Evolutionary conservation across 2,113 vertebrate species (phyloP).

Genomic region (Plestiodon gilberti): DNA sequence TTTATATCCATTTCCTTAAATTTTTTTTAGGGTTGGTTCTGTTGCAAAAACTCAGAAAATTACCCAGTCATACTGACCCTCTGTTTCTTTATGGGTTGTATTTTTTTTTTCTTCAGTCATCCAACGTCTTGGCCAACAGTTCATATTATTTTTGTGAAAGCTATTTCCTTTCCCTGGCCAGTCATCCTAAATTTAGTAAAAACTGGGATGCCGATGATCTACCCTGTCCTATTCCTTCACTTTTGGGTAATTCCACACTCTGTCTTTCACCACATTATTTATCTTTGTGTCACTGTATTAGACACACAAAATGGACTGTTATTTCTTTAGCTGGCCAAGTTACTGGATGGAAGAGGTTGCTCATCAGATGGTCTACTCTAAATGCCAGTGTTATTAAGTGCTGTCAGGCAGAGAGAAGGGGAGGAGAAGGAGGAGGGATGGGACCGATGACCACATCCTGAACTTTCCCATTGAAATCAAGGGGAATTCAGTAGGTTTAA

Average conservation of each 20-base stretch:
- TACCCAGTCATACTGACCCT: constrained; percentile 35
- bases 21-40: background rate
- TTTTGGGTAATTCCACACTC: constrained; percentile 50
- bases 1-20: background rate
- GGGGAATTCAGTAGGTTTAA: background rate
- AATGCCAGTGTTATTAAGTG: constrained; percentile 37
- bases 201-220: constrained; percentile 46
- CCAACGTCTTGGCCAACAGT: constrained; percentile 56
- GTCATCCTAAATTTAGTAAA: constrained; percentile 65
- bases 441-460: background rate
- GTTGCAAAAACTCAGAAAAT: constrained; percentile 49
- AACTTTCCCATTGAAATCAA: constrained; percentile 4
- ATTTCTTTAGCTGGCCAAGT: constrained; percentile 37
- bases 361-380: constrained; percentile 37
- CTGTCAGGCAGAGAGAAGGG: constrained; percentile 23
- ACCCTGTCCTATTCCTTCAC: constrained; percentile 32
- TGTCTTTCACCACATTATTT: constrained; percentile 55
- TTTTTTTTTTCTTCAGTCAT: background rate
- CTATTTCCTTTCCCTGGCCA: constrained; percentile 66
- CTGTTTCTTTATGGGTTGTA: constrained; percentile 45
- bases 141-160: constrained; percentile 65
- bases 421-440: too few species aligned
- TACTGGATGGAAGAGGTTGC: constrained; percentile 41
- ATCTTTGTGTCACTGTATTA: constrained; percentile 52
- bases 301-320: constrained; percentile 31